Base-by-base conservation (phyloP, 2,888 invertebrate species). In the Leptinotarsa juncta region DNA sequence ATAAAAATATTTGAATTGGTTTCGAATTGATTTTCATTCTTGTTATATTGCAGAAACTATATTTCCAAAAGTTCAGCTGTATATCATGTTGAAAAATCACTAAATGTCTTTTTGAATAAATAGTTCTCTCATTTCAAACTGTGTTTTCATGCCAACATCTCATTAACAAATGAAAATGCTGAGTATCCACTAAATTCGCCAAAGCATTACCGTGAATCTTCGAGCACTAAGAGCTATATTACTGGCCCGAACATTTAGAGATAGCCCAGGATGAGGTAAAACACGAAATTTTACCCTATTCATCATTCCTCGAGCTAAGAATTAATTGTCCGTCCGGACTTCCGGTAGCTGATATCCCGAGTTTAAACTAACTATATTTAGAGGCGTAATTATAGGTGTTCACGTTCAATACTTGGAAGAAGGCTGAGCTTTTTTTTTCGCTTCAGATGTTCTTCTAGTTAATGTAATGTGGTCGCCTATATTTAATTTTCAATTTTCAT, bases 291-390 rank as follows among this genome's bases (percentile, higher is more conserved):
- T 51, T 67, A 67, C 50, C 51, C 67, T 26, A 67, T 48, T 70
- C 70, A 60, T 70, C 70, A 70, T 70, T 70, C 60, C 60, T 53
- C 23, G 48, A 60, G 70, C 62, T 70, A 70, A 62, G 70, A 70
- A 70, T 70, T 70, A 70, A 70, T 70, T 70, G 70, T 70, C 48
- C 70, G 50, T 18, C 48, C 49, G 62, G 62, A 62, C 42, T 84
- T 86, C 91, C 32, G 23, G 51, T 51, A 26, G 67, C 53, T 23
- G 53, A 67, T 67, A 67, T 67, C 16, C 26, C 53, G 26, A 12
- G n/a, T 53, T 53, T n/a, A 49, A 32, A 51, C 50, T 53, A 53
- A 49, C 10, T 32, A 15, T 20, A 66, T 49, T 66, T 66, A 42
- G n/a, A 15, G 20, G 20, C 49, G n/a, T 26, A 66, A 50, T 66